Evolutionary conservation across 2,888 invertebrate genomes (phyloP).

Genomic region (Plagiodera versicolora): DNA sequence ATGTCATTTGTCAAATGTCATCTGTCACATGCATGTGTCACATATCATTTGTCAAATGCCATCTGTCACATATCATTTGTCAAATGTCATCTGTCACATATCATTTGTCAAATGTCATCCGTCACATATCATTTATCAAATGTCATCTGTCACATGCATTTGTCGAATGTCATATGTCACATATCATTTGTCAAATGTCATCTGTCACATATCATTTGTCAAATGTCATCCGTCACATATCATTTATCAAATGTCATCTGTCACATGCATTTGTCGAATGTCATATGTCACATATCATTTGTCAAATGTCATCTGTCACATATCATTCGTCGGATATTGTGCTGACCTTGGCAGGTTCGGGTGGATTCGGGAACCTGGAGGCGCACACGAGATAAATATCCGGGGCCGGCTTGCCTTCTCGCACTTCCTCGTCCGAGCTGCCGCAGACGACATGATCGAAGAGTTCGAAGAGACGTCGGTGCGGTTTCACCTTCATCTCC

Average conservation of each 20-base stretch:
- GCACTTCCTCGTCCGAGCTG: constrained; percentile 67
- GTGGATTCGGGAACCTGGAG: constrained; percentile 59
- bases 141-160: too few species aligned
- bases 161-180: too few species aligned
- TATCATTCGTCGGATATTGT: too few species aligned
- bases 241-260: too few species aligned
- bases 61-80: too few species aligned
- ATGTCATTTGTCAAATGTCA: too few species aligned
- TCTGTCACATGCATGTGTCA: too few species aligned
- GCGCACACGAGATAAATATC: constrained; percentile 69
- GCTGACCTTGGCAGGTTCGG: constrained; percentile 50
- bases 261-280: too few species aligned
- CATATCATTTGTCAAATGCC: too few species aligned
- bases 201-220: not conserved
- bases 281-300: not conserved
- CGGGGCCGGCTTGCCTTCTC: constrained; percentile 70
- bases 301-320: not conserved
- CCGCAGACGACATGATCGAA: constrained; percentile 65
- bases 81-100: too few species aligned
- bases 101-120: too few species aligned
- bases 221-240: not conserved
- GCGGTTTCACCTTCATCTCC: constrained; percentile 59
- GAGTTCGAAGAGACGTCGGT: constrained; percentile 55
- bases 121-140: too few species aligned
- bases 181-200: not conserved